Base-by-base conservation (phyloP, 92 coral and sea anemone species). In the Paramuricea clavata region DNA sequence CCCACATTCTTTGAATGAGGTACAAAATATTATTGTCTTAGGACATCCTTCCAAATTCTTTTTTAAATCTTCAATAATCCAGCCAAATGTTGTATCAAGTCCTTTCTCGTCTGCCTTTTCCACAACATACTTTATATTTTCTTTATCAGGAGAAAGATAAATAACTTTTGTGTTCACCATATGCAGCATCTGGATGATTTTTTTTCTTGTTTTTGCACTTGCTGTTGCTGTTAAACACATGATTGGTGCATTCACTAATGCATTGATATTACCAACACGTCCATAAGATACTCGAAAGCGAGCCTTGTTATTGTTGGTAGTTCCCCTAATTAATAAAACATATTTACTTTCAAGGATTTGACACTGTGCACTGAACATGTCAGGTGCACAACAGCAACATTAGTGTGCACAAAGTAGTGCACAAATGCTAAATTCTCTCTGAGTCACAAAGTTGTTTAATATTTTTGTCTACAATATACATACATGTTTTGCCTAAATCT, bases 191-290 rank as follows among this genome's bases (percentile, higher is more conserved):
- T 81, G 86, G 0, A 64, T 61, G 1, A 86, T 80, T 28, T 73
- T 25, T 5, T 36, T 90, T 26, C 87, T 70, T 49, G 68, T 42
- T 27, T 59, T 90, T 54, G 41, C 65, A 9, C 89, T 79, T 5
- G 89, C 92, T 62, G 94, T 91, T 2, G 94, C 94, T 16, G 94
- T 91, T 8, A 91, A 72, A 69, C 94, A 91, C 60, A 91, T 10
- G 31, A 88, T 35, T 28, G 94, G 94, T 31, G 42, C 69, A 74
- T 54, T 83, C 4, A 91, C 59, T 32, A 91, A 88, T 0, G 83
- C 92, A 52, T 89, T 41, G 1, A 88, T 31, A 74, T 91, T 25
- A 12, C 94, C 91, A 23, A 91, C 59, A 61, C 69, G 76, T 28
- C 89, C 81, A 78, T 91, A 87, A 6, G 94, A 89, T 12, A 59